A percentile compares a stretch with the other conserved stretches of the same genome.
phyloP scores from a whole-genome alignment of 2,888 invertebrate genomes.

The Philonicus albiceps region DNA sequence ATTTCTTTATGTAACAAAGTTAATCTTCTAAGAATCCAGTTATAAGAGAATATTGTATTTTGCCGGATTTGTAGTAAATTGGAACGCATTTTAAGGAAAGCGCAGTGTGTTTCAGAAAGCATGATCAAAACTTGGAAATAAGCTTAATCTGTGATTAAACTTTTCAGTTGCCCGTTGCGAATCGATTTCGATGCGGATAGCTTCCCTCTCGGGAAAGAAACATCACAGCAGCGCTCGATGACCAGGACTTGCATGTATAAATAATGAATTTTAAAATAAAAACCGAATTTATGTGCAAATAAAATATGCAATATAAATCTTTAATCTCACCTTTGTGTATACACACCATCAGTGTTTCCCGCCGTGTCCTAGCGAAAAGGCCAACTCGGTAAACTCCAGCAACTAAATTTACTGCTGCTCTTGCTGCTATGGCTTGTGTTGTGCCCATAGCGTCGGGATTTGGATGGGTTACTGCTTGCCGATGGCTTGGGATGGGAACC shows the following conservation, averaged over 20 bases:
- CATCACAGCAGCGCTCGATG: slow-evolving; percentile 40
- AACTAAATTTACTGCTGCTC: neutral
- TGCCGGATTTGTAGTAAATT: neutral
- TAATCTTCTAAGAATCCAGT: too few species aligned
- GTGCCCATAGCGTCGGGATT: neutral
- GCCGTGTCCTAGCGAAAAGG: neutral
- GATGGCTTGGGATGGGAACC: neutral
- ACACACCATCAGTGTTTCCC: slow-evolving; percentile 42
- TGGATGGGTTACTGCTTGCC: neutral
- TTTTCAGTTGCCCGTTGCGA: slow-evolving; percentile 23
- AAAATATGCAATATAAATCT: slow-evolving; percentile 49
- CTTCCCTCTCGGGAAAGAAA: neutral
- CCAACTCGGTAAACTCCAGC: neutral
- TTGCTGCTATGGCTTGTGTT: neutral
- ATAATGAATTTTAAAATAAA: slow-evolving; percentile 57
- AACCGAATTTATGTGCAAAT: slow-evolving; percentile 47
- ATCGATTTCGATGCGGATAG: slow-evolving; percentile 30
- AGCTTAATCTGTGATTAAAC: slow-evolving; percentile 34
- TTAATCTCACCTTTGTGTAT: slow-evolving; percentile 45
- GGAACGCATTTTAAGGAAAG: neutral
- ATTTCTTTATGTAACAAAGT: too few species aligned
- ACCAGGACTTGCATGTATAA: slow-evolving; percentile 58
- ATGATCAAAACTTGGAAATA: slow-evolving; percentile 20
- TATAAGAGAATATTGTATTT: too few species aligned
- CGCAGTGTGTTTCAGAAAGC: neutral